Conservation (phyloP, 2,113 vertebrate genomes). For the Oryzias javanicus region DNA sequence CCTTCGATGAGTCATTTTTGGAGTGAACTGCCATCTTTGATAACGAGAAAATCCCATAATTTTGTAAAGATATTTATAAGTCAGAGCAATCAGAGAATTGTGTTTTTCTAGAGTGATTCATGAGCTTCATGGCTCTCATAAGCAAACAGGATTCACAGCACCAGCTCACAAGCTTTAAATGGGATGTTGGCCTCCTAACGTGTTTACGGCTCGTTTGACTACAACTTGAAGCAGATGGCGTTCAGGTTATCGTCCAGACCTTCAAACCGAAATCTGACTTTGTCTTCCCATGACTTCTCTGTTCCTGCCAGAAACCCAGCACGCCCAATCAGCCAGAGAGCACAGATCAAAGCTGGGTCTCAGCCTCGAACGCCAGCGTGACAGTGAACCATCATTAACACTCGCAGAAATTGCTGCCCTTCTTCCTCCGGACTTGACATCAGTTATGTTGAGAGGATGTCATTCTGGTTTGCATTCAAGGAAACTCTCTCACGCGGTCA, state of each 20-base stretch:
- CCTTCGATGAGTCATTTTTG: too few species aligned
- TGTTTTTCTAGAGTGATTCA: background rate
- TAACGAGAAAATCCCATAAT: background rate
- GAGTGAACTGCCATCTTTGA: too few species aligned
- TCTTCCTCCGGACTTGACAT: slow-evolving; percentile 42
- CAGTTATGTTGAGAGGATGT: slow-evolving; percentile 29
- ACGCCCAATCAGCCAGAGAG: slow-evolving; percentile 40
- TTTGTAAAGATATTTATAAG: background rate
- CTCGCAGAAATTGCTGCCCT: slow-evolving; percentile 34
- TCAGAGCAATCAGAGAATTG: background rate
- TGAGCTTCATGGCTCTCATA: slow-evolving; percentile 12
- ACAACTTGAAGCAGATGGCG: slow-evolving; percentile 11
- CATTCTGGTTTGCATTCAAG: slow-evolving; percentile 35
- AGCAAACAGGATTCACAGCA: background rate
- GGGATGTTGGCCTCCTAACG: slow-evolving; percentile 6
- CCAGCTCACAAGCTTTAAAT: slow-evolving; percentile 1
- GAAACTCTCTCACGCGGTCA: slow-evolving; percentile 23
- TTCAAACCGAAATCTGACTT: slow-evolving; percentile 53
- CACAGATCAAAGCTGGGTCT: slow-evolving; percentile 60
- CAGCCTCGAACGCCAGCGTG: slow-evolving; percentile 54
- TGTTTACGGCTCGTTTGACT: slow-evolving; percentile 22
- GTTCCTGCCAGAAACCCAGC: slow-evolving; percentile 41
- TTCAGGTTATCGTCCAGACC: slow-evolving; percentile 28
- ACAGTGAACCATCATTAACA: slow-evolving; percentile 65
- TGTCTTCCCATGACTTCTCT: slow-evolving; percentile 46